Evolutionary conservation across 1,140 invertebrate genomes (phyloP).

Genomic region (Lasioglossum albipes): DNA sequence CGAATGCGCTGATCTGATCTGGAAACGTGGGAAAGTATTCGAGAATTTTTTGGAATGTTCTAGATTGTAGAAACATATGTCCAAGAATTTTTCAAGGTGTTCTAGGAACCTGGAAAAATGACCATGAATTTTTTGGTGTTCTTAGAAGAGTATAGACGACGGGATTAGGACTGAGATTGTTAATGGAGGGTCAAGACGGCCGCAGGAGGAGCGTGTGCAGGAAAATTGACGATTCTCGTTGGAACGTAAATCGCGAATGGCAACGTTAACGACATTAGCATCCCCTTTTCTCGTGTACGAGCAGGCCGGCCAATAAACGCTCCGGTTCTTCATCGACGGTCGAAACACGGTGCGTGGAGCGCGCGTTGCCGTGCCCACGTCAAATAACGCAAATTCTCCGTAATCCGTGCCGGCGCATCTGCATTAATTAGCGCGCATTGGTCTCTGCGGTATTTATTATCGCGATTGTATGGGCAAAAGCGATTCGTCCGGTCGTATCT

Average conservation of each 20-base stretch:
- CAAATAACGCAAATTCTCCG: constrained; percentile 59
- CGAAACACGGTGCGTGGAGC: constrained; percentile 32
- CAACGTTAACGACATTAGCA: not conserved
- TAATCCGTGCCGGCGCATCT: constrained; percentile 55
- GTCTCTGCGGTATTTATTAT: constrained; percentile 63
- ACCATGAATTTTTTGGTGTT: too few relatives aligned
- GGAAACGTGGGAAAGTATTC: too few relatives aligned
- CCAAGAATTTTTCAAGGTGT: too few relatives aligned
- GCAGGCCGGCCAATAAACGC: constrained; percentile 1
- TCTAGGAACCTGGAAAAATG: too few relatives aligned
- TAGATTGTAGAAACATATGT: too few relatives aligned
- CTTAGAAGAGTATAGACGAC: too few relatives aligned
- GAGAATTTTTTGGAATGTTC: too few relatives aligned
- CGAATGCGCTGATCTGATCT: too few relatives aligned
- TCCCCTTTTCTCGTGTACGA: not conserved
- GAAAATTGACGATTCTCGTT: not conserved
- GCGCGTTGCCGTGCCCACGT: constrained; percentile 27
- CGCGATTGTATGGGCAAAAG: constrained; percentile 59
- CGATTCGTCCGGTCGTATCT: constrained; percentile 59
- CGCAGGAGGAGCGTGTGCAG: too few relatives aligned
- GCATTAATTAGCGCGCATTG: constrained; percentile 62
- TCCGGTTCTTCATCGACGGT: constrained; percentile 32
- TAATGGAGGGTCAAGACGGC: too few relatives aligned
- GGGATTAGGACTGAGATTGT: too few relatives aligned
- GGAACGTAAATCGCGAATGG: not conserved